phyloP scores from a whole-genome alignment of 2,888 invertebrate species.

The Plebejus anna region DNA sequence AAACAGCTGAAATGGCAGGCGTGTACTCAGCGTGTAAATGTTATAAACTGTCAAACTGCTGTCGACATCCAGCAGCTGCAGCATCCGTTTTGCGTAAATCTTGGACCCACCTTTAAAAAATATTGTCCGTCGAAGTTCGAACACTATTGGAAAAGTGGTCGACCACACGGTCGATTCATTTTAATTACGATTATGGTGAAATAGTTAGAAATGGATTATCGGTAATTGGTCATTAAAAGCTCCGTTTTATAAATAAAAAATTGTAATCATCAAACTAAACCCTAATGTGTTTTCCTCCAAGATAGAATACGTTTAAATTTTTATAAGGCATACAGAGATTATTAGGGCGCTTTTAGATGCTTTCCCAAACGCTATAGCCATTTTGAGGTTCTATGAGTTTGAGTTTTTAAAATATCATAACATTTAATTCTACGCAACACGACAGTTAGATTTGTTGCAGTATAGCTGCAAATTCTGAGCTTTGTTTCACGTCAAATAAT shows the following conservation, averaged over 20 bases:
- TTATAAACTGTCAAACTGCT: constrained; percentile 52
- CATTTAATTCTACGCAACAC: too few relatives aligned
- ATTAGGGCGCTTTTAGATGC: too few relatives aligned
- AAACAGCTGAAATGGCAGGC: constrained; percentile 50
- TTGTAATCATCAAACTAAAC: neutral
- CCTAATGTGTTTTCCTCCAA: too few relatives aligned
- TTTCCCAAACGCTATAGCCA: too few relatives aligned
- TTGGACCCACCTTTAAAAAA: constrained; percentile 48
- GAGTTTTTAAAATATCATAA: too few relatives aligned
- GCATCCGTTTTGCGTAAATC: constrained; percentile 48
- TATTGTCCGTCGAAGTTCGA: neutral
- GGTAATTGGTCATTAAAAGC: neutral
- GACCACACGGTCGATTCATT: neutral
- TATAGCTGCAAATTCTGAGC: too few relatives aligned
- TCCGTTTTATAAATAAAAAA: neutral
- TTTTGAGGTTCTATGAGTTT: too few relatives aligned
- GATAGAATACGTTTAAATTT: too few relatives aligned
- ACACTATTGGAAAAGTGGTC: neutral
- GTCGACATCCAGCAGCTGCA: constrained; percentile 51
- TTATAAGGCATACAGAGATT: too few relatives aligned
- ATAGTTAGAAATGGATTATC: neutral
- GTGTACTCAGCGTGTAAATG: constrained; percentile 49
- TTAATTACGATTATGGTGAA: neutral
- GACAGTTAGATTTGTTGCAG: too few relatives aligned
- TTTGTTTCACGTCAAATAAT: too few relatives aligned